Base-by-base conservation (phyloP, 2,797 vertebrate genomes). In the Darevskia mixta region DNA sequence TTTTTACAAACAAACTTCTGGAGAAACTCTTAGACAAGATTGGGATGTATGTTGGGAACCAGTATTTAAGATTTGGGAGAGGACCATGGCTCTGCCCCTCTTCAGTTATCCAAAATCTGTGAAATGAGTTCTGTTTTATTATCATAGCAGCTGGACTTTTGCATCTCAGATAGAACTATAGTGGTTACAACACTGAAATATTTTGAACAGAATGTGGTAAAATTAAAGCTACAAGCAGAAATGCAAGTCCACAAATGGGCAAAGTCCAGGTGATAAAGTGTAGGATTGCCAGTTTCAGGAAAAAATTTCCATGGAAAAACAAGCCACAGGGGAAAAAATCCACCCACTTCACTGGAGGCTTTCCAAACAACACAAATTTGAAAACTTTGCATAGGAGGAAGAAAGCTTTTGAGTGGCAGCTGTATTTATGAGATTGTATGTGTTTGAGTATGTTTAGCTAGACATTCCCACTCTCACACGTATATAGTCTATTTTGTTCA, bases 1-100 rank as follows among this genome's bases (percentile, higher is more conserved):
- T 83, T 85, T 88, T 88, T 78, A 90, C 90, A 94, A 94, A 93
- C 92, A 90, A 96, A 95, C 83, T 84, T 82, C 76, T 86, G 45
- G 38, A 10, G 77, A 72, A 83, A 69, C 15, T 92, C 87, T 38
- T 64, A 45, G 29, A n/a, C 13, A 15, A 78, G 29, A 15, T 29
- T 29, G 35, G 38, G 45, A 77, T 82, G 15, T 73, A 49, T 41
- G 66, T 9, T 11, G 38, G 18, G 27, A 75, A 64, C 35, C 49
- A 18, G 43, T 55, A 45, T 79, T 43, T 64, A 85, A 20, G 4
- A 38, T 76, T 89, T 32, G 55, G 82, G 7, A 49, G 17, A 55
- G 17, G 10, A 32, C 49, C 15, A 64, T 18, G 35, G 10, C 32
- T n/a, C 4, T 71, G 1, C 9, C 23, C 5, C 15, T 3, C 6